A percentile compares a stretch with the other conserved stretches of the same genome.
These are phyloP conservation scores for Zaprionus obscuricornis DNA, from an alignment of 2,888 invertebrate genomes.

Conservation along the genomic window DNA sequence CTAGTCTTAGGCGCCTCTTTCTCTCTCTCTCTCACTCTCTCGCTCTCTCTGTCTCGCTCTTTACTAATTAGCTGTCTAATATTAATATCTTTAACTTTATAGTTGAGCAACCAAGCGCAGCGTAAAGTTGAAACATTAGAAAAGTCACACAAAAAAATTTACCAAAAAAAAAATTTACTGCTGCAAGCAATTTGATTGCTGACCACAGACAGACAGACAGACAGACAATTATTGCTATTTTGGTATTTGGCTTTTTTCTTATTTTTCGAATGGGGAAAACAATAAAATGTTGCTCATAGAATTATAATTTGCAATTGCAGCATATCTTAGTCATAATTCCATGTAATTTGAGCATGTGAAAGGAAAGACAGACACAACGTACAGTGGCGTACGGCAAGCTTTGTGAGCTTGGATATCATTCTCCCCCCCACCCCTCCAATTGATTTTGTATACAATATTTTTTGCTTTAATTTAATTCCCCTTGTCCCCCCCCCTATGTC, in stretches of 20 bases:
- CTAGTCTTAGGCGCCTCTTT: too few species aligned
- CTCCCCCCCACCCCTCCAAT: too few species aligned
- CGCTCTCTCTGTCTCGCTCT: too few species aligned
- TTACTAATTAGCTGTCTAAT: too few species aligned
- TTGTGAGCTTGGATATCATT: too few species aligned
- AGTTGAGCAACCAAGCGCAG: slow-evolving; percentile 59
- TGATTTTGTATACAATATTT: too few species aligned
- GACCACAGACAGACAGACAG: slow-evolving; percentile 16
- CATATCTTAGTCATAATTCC: slow-evolving; percentile 47
- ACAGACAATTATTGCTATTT: slow-evolving; percentile 16
- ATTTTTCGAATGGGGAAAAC: slow-evolving; percentile 2
- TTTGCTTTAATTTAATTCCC: too few species aligned
- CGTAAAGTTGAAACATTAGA: slow-evolving; percentile 16
- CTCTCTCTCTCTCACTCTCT: too few species aligned
- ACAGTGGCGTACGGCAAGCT: too few species aligned
- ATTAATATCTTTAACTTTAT: slow-evolving; percentile 27
- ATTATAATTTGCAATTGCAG: slow-evolving; percentile 25
- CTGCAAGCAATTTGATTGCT: slow-evolving; percentile 20
- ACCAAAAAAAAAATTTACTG: slow-evolving; percentile 8
- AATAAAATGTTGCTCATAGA: slow-evolving; percentile 10
- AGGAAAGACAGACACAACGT: too few species aligned
- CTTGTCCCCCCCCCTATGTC: too few species aligned
- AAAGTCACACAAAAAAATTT: slow-evolving; percentile 8
- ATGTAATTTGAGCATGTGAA: slow-evolving; percentile 41
- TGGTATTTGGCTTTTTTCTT: slow-evolving; percentile 32